Evolutionary conservation across 2,113 vertebrate species (phyloP), one percentile per base, ranked within the genome.

Genomic region (Donacobius atricapilla): DNA sequence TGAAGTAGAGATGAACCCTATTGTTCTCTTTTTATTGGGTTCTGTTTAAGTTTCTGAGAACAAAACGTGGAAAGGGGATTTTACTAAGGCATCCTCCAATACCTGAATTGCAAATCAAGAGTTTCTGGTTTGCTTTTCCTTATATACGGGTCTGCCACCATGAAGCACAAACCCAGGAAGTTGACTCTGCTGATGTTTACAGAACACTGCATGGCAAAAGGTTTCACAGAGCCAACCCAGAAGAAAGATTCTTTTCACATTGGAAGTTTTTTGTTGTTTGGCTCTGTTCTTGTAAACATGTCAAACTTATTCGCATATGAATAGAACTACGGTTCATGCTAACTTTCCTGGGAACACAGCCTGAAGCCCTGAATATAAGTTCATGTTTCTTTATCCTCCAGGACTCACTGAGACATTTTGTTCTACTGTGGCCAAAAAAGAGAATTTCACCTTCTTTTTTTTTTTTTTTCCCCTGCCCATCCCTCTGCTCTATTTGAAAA

Each of bases 261-360:
- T 77, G 54, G 17, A 90, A 89, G 17, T 22, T 78, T 82, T 86
- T 85, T 71, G 33, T 42, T 79, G 42, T 80, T 92, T 92, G 84
- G 4, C 44, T 95, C 63, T 60, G 13, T 76, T 83, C 53, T 33
- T 77, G 47, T 61, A 95, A 92, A 76, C 48, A 66, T 23, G 31
- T 57, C 77, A 90, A 80, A 89, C 28, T 37, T 85, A 72, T 61
- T 87, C 89, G 25, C 76, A 87, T 87, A 77, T 27, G 33, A 66
- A 54, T 77, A 83, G 42, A 80, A 64, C 17, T 77, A 25, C 53
- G 6, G 31, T 42, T 94, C 71, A n/a, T 40, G 7, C 48, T 68
- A 64, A 60, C 14, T 61, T 80, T 69, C 58, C 50, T 70, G 58
- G 73, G 65, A 93, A 37, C 14, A 45, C 14, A 13, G 9, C 56